Base-by-base conservation (phyloP, 2,888 invertebrate species). In the Unio pictorum region DNA sequence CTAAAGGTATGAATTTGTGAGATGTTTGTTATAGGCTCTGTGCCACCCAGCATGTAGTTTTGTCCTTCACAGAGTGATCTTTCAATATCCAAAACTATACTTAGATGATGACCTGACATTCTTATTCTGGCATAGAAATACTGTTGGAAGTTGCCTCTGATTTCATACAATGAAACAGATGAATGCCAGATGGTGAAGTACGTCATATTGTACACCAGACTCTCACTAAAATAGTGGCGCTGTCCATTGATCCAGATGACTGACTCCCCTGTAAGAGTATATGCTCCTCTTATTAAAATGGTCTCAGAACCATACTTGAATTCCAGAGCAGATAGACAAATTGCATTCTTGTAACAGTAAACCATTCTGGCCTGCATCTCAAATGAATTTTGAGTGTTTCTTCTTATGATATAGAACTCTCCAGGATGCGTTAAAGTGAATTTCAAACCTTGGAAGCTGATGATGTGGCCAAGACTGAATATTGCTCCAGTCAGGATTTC, bases 261-360 rank as follows among this genome's bases (percentile, higher is more conserved):
- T 28, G 64, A 69, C 15, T 68, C 54, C 17, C 71, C 68, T n/a
- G 57, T 28, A 2, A 30, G 20, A 20, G 66, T 66, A 57, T 74
- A 70, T 1, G 75, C 75, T 20, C 73, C 71, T 63, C 79, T 55
- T 26, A 81, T 56, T 11, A 81, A 69, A 15, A 80, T 57, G 28
- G 67, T 66, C 18, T 78, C 72, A 17, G 64, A 23, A 5, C 58
- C 64, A n/a, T 67, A 71, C 15, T 54, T 26, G 7, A 80, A 18
- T 4, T 68, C 78, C 15, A 81, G 55, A 23, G 75, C 78, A 6
- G 70, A 62, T 8, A 74, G 54, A 28, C 81, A 81, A 3, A 75
- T 55, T 0, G 75, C 54, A 8, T 66, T 59, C 8, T 68, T 66
- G 30, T 69, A 71, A 61, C 81, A 81, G 61, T 69, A 66, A 3